A percentile compares a stretch with the other conserved stretches of the same genome.
Conservation (phyloP, 2,888 invertebrate species). For the Itoplectis maculator region DNA sequence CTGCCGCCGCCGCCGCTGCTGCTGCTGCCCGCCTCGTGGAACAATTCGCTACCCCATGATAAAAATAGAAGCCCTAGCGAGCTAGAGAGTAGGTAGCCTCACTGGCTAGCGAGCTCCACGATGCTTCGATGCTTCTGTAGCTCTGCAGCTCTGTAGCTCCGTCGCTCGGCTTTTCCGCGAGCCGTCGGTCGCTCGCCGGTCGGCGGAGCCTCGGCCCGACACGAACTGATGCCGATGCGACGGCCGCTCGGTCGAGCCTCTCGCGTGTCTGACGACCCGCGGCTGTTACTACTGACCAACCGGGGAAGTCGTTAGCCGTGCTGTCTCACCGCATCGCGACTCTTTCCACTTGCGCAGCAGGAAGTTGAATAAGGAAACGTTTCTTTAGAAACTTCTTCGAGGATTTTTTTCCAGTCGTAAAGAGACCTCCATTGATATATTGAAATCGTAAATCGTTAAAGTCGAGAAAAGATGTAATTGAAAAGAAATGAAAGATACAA, state of each 20-base stretch:
- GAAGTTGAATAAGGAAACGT: too few species aligned
- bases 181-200: slow-evolving; percentile 41
- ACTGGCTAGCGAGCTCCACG: slow-evolving; percentile 59
- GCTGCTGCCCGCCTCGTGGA: slow-evolving; percentile 76
- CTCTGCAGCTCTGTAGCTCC: slow-evolving; percentile 22
- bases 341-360: slow-evolving; percentile 33
- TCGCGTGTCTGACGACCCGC: neutral
- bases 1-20: slow-evolving; percentile 32
- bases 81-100: slow-evolving; percentile 76
- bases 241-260: slow-evolving; percentile 18
- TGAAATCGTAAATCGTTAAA: too few species aligned
- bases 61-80: slow-evolving; percentile 83
- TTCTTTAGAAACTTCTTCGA: too few species aligned
- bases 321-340: slow-evolving; percentile 46
- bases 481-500: too few species aligned
- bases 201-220: slow-evolving; percentile 18
- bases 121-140: slow-evolving; percentile 30
- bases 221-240: slow-evolving; percentile 19
- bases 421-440: too few species aligned
- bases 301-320: neutral
- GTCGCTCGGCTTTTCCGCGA: slow-evolving; percentile 33
- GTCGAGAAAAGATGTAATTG: too few species aligned
- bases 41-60: slow-evolving; percentile 83
- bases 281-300: neutral
- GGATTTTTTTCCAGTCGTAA: too few species aligned